Evolutionary conservation across 2,888 invertebrate species (phyloP).

Genomic region (Pachycephus smyrnensis): DNA sequence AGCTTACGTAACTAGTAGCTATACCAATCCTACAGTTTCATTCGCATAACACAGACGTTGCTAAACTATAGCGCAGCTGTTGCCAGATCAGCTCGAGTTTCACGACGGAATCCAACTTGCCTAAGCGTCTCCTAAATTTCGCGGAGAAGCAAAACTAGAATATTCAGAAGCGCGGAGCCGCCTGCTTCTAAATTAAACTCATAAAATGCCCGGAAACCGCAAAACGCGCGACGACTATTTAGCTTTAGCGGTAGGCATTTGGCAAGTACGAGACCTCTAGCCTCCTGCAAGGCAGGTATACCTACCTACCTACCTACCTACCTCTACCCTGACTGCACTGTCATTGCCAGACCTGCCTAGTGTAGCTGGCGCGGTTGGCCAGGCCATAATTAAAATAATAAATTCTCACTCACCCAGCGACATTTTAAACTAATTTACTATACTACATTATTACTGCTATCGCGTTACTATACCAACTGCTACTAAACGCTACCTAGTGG

Average conservation of each 20-base stretch:
- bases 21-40: too few species aligned
- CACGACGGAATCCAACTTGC: slow-evolving; percentile 21
- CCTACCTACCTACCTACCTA: too few species aligned
- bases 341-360: neutral
- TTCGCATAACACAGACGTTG: neutral
- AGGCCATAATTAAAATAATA: slow-evolving; percentile 54
- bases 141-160: slow-evolving; percentile 46
- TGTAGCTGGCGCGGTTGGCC: slow-evolving; percentile 15
- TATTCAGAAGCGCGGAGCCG: slow-evolving; percentile 38
- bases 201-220: slow-evolving; percentile 54
- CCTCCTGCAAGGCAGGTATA: slow-evolving; percentile 23
- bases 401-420: slow-evolving; percentile 40
- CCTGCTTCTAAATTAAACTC: slow-evolving; percentile 59
- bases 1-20: too few species aligned
- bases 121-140: slow-evolving; percentile 48
- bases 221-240: slow-evolving; percentile 34
- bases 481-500: too few species aligned
- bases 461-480: slow-evolving; percentile 3
- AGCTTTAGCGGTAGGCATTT: slow-evolving; percentile 31
- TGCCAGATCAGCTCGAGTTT: slow-evolving; percentile 37
- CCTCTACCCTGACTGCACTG: too few species aligned
- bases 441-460: slow-evolving; percentile 13
- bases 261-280: slow-evolving; percentile 22
- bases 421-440: slow-evolving; percentile 37
- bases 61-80: slow-evolving; percentile 36